Base-by-base conservation (phyloP, 2,113 vertebrate genomes). In the Pteropus alecto region DNA sequence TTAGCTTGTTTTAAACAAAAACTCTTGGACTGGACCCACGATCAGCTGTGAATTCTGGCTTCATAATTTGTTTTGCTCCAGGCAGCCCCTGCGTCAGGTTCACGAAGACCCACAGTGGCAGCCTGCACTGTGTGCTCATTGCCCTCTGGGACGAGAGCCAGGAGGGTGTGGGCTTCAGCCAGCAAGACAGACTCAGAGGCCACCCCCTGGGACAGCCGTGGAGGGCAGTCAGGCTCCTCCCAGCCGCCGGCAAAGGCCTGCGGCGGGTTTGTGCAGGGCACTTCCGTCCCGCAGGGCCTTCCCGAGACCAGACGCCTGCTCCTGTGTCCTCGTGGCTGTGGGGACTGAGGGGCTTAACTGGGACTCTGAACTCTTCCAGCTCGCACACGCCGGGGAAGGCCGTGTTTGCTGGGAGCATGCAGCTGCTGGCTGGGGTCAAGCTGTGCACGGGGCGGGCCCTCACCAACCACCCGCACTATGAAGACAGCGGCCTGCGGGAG, bases 391-490 rank as follows among this genome's bases (percentile, higher is more conserved):
- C 99, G 12, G 98, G 98, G 97, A 98, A 98, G 88, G 99, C 99
- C 7, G 99, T 99, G 95, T 99, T 99, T 97, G 99, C 99, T 43
- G 99, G 99, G 91, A 99, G 99, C 98, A 99, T 99, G 99, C 99
- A 99, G 98, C 98, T 99, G 65, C 98, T 99, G 98, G 99, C 99
- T 0, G 99, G 99, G 92, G 99, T 99, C 97, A 99, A 99, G 97
- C 99, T 99, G 97, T 99, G 99, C 98, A 99, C 99, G 0, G 99
- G 99, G 41, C 98, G 99, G 97, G 99, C 99, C 81, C 98, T 99
- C 94, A 99, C 99, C 96, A 99, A 99, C 98, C 99, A 99, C 95
- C 99, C 99, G 3, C 99, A 99, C 98, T 99, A 99, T 2, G 99
- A 99, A 97, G 99, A 99, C 97, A 99, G 98, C 95, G 98, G 98